Base-by-base conservation (phyloP, 1,140 invertebrate species). In the Carposina sasakii region DNA sequence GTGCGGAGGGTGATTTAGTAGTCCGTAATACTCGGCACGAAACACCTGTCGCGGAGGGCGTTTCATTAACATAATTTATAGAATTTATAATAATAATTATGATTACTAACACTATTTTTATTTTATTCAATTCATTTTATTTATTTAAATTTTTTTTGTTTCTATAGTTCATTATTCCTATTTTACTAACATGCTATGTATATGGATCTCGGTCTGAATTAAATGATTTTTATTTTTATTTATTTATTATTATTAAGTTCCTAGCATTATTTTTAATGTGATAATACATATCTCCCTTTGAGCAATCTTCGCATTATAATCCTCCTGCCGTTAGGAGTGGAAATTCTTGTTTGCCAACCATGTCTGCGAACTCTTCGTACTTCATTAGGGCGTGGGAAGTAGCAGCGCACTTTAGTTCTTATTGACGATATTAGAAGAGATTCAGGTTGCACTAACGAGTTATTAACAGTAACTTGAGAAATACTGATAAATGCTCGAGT, bases 381-480 rank as follows among this genome's bases (percentile, higher is more conserved):
- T 85, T 95, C 93, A 48, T 85, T 90, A 0, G 93, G 90, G 26
- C 89, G 81, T 3, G 93, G 93, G 59, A 94, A 94, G 57, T 92
- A 88, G 62, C 88, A 87, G 21, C 91, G 86, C 0, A 84, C 76
- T 57, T 84, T 84, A n/a, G 64, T 81, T 57, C 81, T 67, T 23
- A 84, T 57, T 19, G 72, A 57, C 6, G 67, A 62, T 19, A 84
- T 17, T 19, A 64, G 65, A 46, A 61, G 65, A 19, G 40, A 55
- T 34, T 81, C 73, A 15, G 75, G 63, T 36, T 67, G 67, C 8
- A 71, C 68, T 47, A 84, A 60, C 47, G 34, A 58, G 12, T 45
- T 55, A 30, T 8, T 60, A 26, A 17, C n/a, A 3, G 55, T 22
- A 34, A 52, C 28, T 20, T 57, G 39, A 24, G 57, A 52, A 19